Evolutionary conservation across 2,797 vertebrate genomes (phyloP).

Genomic region (Austrolebias charrua): DNA sequence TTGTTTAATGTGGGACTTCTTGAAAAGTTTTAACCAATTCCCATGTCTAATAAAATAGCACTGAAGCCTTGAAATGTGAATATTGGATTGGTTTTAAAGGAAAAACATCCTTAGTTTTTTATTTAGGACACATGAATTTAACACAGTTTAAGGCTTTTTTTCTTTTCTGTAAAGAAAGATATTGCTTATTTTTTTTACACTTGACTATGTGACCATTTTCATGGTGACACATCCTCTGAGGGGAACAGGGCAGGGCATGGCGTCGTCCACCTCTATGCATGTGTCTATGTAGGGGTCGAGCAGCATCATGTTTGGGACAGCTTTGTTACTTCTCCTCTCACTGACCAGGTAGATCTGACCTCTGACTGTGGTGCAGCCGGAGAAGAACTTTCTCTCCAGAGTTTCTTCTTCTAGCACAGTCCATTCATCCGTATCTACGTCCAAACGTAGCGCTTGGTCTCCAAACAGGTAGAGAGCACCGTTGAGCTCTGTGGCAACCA

Average conservation of each 20-base stretch:
- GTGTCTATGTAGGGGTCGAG: slow-evolving; percentile 86
- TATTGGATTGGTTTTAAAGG: not conserved
- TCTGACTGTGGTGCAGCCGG: slow-evolving; percentile 81
- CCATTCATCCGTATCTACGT: slow-evolving; percentile 87
- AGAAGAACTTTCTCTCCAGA: slow-evolving; percentile 85
- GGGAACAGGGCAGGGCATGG: slow-evolving; percentile 85
- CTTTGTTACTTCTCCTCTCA: slow-evolving; percentile 83
- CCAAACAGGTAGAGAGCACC: slow-evolving; percentile 87
- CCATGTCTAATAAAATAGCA: slow-evolving; percentile 16
- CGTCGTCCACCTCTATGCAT: slow-evolving; percentile 80
- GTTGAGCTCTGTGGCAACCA: slow-evolving; percentile 86
- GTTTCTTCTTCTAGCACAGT: slow-evolving; percentile 81
- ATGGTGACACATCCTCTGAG: slow-evolving; percentile 82
- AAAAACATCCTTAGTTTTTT: not conserved
- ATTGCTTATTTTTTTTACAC: not conserved
- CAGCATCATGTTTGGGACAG: slow-evolving; percentile 80
- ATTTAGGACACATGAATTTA: not conserved
- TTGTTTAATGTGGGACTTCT: slow-evolving; percentile 37
- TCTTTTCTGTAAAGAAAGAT: not conserved
- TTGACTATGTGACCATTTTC: slow-evolving; percentile 42
- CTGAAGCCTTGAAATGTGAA: not conserved
- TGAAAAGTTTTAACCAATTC: slow-evolving; percentile 63
- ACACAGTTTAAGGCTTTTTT: not conserved
- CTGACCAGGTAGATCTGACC: slow-evolving; percentile 86
- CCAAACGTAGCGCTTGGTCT: slow-evolving; percentile 83